Conservation (phyloP, 2,113 vertebrate genomes). For the Himantopus leucocephalus region DNA sequence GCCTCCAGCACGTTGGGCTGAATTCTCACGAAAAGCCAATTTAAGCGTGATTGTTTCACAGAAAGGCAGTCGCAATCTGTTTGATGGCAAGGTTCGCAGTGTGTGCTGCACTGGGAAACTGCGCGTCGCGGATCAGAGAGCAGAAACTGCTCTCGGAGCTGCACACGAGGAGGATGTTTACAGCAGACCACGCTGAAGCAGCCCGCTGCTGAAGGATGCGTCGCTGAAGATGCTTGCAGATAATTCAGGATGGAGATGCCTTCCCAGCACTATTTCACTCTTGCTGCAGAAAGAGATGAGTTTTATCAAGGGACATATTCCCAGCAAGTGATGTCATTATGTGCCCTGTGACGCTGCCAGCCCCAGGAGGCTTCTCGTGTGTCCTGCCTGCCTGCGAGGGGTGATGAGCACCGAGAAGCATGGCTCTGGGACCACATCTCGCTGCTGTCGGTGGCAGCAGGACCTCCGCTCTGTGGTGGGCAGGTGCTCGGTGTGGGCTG, state of each 20-base stretch:
- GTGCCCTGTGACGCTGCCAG: neutral
- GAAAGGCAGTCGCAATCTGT: neutral
- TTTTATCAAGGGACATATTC: neutral
- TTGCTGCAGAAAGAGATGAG: neutral
- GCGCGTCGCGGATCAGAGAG: neutral
- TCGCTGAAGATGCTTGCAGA: neutral
- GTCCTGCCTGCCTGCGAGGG: neutral
- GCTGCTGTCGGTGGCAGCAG: rapidly evolving
- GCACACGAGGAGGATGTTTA: neutral
- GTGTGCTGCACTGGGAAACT: neutral
- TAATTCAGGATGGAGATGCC: neutral
- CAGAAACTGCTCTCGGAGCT: neutral
- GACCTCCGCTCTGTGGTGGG: neutral
- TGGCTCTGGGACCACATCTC: neutral
- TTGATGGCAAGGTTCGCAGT: neutral
- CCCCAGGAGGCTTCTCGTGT: neutral
- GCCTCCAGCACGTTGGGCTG: rapidly evolving
- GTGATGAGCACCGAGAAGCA: neutral
- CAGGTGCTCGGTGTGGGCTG: neutral
- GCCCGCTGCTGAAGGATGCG: neutral
- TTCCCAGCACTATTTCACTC: neutral
- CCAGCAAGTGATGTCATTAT: neutral
- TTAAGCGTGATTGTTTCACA: rapidly evolving
- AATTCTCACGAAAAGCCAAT: neutral
- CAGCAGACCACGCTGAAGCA: neutral